A percentile compares a stretch with the other conserved stretches of the same genome.
Conservation (phyloP, 2,113 vertebrate genomes). For the Pituophis catenifer region DNA sequence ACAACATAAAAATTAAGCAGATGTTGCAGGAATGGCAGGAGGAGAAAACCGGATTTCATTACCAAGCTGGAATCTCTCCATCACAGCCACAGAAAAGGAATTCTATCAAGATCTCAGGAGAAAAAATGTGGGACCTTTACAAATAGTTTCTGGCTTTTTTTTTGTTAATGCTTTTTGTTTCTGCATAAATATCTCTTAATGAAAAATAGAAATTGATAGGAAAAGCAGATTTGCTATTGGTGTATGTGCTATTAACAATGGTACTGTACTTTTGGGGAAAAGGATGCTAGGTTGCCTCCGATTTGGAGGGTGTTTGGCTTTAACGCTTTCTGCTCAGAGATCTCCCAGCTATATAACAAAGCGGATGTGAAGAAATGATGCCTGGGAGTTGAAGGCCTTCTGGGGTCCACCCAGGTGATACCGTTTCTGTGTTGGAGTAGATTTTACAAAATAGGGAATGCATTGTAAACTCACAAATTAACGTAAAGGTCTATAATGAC, state of each 20-base stretch:
- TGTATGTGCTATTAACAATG: not conserved
- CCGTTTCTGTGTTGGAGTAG: no score
- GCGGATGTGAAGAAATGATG: not conserved
- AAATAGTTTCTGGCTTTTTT: not conserved
- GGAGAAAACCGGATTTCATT: not conserved
- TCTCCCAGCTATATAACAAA: not conserved
- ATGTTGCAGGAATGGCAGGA: not conserved
- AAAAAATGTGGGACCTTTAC: not conserved
- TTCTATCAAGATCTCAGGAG: not conserved
- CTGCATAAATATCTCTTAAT: not conserved
- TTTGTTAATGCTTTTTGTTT: not conserved
- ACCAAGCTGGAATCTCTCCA: not conserved
- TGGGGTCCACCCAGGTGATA: not conserved
- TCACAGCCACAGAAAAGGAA: not conserved
- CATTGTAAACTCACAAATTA: not conserved
- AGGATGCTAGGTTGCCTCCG: not conserved
- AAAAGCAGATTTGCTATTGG: not conserved
- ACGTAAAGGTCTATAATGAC: not conserved
- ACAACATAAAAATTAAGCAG: not conserved
- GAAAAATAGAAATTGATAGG: not conserved
- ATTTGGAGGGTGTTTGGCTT: not conserved
- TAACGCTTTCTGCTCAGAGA: not conserved
- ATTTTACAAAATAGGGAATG: not conserved
- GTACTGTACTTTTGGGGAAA: not conserved
- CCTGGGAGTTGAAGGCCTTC: no score